phyloP scores from a whole-genome alignment of 1,140 invertebrate species.

The Bradysia coprophila region DNA sequence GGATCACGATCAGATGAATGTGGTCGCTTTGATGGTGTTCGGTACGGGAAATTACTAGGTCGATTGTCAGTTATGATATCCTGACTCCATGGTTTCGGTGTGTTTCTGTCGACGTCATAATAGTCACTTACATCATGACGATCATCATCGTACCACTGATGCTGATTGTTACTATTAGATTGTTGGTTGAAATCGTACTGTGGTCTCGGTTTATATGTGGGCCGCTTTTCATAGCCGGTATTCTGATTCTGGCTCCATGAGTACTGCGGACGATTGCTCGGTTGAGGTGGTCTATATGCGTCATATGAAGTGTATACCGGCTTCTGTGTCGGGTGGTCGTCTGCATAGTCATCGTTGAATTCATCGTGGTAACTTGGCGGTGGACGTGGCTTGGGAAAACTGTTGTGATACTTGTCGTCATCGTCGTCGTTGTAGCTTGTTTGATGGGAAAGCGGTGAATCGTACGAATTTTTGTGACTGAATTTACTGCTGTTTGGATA shows the following conservation, averaged over 20 bases:
- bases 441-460: neutral
- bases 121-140: neutral
- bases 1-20: neutral
- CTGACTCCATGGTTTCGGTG: neutral
- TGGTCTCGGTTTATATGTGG: neutral
- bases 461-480: neutral
- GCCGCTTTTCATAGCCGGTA: neutral
- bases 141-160: neutral
- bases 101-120: neutral
- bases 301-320: neutral
- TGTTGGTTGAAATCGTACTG: constrained; percentile 5
- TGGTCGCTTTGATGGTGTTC: neutral
- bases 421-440: neutral
- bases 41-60: neutral
- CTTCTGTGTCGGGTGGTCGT: neutral
- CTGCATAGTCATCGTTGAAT: constrained; percentile 7
- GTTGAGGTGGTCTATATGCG: neutral
- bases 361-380: constrained; percentile 11
- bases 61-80: neutral
- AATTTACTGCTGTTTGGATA: constrained; percentile 27
- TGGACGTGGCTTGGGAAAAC: constrained; percentile 21
- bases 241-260: neutral
- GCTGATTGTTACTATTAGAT: neutral
- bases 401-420: neutral
- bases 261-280: neutral